Evolutionary conservation across 2,113 vertebrate species (phyloP).

Genomic region (Leucoraja erinaceus): DNA sequence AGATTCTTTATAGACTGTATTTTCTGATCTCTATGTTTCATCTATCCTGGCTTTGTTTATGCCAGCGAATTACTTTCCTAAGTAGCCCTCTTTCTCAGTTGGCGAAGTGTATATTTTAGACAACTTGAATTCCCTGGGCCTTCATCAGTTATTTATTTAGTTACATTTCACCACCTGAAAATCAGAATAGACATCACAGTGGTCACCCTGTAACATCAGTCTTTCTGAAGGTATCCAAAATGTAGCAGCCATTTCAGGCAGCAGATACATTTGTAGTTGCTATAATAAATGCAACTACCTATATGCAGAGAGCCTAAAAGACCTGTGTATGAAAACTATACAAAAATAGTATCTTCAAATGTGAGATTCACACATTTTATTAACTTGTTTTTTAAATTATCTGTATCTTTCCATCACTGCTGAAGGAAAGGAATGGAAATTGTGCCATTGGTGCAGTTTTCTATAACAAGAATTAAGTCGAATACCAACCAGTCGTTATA

Average conservation of each 20-base stretch:
- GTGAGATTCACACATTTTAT: neutral
- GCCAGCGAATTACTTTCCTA: neutral
- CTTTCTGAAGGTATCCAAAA: neutral
- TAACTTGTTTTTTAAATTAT: neutral
- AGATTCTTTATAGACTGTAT: neutral
- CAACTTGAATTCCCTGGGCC: neutral
- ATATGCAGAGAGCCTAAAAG: neutral
- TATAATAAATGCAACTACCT: neutral
- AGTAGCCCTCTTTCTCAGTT: neutral
- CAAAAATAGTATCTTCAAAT: neutral
- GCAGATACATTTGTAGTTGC: neutral
- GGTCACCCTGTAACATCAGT: neutral
- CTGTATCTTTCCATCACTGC: neutral
- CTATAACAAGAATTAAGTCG: neutral
- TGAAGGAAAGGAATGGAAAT: neutral
- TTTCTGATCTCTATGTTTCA: neutral
- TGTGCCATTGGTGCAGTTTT: neutral
- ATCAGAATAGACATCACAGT: neutral
- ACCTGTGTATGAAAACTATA: neutral
- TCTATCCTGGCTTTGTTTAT: neutral
- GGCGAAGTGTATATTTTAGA: neutral
- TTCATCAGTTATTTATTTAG: conserved; percentile 6
- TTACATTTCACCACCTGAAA: neutral
- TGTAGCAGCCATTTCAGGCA: neutral
- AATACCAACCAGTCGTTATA: neutral